Evolutionary conservation across 1,140 invertebrate genomes (phyloP).

Genomic region (Gryon sp.): DNA sequence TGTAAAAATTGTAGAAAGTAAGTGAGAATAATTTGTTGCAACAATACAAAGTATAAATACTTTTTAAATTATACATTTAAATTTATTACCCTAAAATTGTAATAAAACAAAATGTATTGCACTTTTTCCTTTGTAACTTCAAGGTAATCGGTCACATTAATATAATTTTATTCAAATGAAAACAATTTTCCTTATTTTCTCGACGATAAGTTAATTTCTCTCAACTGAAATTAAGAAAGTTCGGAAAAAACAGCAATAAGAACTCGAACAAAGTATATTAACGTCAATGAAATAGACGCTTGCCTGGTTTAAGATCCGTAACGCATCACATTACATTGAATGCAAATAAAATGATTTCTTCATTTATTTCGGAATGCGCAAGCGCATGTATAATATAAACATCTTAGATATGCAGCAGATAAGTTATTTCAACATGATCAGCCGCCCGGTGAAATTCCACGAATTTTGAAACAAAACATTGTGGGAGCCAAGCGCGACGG

Average conservation of each 20-base stretch:
- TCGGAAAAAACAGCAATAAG: neutral
- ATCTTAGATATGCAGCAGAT: slow-evolving; percentile 34
- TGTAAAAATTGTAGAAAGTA: too few species aligned
- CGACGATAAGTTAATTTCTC: too few species aligned
- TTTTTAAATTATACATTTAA: too few species aligned
- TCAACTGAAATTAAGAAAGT: neutral
- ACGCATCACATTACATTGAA: slow-evolving; percentile 45
- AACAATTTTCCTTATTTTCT: too few species aligned
- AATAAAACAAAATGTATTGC: too few species aligned
- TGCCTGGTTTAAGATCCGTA: slow-evolving; percentile 10
- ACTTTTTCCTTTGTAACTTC: too few species aligned
- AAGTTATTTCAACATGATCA: slow-evolving; percentile 48
- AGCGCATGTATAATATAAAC: slow-evolving; percentile 43
- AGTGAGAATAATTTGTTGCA: too few species aligned
- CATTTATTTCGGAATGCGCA: slow-evolving; percentile 54
- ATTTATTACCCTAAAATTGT: too few species aligned
- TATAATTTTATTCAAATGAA: too few species aligned
- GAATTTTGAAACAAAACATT: slow-evolving; percentile 55
- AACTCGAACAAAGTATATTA: slow-evolving; percentile 2
- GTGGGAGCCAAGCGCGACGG: slow-evolving; percentile 22
- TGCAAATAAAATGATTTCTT: slow-evolving; percentile 61
- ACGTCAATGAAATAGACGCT: slow-evolving; percentile 25
- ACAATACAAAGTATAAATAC: too few species aligned
- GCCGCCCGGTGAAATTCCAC: slow-evolving; percentile 41
- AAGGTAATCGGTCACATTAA: too few species aligned